Conservation (phyloP, 2,113 vertebrate genomes). For the Brienomyrus brachyistius region DNA sequence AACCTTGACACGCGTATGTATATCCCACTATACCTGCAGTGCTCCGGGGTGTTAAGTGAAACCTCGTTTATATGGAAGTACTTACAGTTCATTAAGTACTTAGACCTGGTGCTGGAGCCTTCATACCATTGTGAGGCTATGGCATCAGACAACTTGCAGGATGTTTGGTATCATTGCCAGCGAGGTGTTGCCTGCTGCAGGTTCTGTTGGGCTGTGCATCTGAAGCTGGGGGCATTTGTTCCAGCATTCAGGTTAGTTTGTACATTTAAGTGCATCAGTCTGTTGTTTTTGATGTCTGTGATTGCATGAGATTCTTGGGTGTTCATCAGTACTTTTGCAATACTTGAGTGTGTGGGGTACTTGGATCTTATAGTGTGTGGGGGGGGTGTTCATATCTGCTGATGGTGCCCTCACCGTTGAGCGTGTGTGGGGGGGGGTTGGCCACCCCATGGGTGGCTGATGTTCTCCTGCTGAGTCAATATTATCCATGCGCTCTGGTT, state of each 20-base stretch:
- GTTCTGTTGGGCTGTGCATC: background rate
- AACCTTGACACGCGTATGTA: background rate
- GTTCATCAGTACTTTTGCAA: background rate
- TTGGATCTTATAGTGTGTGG: background rate
- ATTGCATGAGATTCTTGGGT: background rate
- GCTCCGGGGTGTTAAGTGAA: background rate
- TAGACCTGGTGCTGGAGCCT: background rate
- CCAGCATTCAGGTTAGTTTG: background rate
- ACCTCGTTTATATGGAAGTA: background rate
- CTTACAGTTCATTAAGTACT: background rate
- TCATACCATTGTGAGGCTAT: background rate
- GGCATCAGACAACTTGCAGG: background rate
- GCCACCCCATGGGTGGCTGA: background rate
- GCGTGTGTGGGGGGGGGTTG: background rate
- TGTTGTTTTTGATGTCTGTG: background rate
- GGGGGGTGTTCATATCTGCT: background rate
- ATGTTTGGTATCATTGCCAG: background rate
- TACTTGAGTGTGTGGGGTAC: background rate
- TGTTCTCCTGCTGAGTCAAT: slow-evolving; percentile 25
- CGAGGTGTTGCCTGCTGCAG: background rate
- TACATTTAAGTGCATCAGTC: background rate
- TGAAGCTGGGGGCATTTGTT: background rate
- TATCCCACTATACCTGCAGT: background rate
- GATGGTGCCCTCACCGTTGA: background rate
- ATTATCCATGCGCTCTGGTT: slow-evolving; percentile 21